Percentiles rank a stretch among this genome's conserved stretches.
phyloP scores from a whole-genome alignment of 2,113 vertebrate species.

The Tragelaphus buxtoni region DNA sequence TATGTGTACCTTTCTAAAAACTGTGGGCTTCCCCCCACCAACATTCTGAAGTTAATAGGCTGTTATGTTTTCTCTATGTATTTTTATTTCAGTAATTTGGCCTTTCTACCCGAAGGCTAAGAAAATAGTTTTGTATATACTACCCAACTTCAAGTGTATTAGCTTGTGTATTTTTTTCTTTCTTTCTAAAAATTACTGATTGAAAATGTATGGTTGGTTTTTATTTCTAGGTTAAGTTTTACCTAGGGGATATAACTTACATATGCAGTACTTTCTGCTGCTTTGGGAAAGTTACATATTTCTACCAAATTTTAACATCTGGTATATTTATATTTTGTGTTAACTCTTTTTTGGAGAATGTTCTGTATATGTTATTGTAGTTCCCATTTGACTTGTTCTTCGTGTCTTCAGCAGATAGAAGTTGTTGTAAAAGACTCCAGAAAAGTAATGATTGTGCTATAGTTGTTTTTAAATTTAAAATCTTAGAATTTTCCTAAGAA shows the following conservation, averaged over 20 bases:
- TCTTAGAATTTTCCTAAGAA: slow-evolving; percentile 23
- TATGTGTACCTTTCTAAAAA: neutral
- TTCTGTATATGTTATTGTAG: slow-evolving; percentile 2
- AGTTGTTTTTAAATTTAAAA: slow-evolving; percentile 27
- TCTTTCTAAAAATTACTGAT: neutral
- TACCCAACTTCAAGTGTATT: neutral
- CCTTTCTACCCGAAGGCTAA: neutral
- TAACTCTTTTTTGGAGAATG: neutral
- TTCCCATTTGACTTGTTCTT: neutral
- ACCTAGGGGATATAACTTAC: neutral
- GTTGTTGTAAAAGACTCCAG: slow-evolving; percentile 5
- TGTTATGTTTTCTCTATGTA: neutral
- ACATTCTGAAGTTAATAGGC: slow-evolving; percentile 15
- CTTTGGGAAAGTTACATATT: neutral
- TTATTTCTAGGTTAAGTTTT: neutral
- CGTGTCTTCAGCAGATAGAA: neutral
- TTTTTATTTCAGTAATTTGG: slow-evolving; percentile 24
- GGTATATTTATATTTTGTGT: neutral
- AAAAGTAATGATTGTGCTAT: neutral
- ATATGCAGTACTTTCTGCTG: neutral
- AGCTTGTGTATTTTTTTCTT: neutral
- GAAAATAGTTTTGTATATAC: neutral
- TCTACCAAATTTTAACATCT: slow-evolving; percentile 39
- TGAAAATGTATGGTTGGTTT: neutral
- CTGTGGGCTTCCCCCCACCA: neutral